Evolutionary conservation across 2,113 vertebrate species (phyloP).

Genomic region (Coracopsis vasa): DNA sequence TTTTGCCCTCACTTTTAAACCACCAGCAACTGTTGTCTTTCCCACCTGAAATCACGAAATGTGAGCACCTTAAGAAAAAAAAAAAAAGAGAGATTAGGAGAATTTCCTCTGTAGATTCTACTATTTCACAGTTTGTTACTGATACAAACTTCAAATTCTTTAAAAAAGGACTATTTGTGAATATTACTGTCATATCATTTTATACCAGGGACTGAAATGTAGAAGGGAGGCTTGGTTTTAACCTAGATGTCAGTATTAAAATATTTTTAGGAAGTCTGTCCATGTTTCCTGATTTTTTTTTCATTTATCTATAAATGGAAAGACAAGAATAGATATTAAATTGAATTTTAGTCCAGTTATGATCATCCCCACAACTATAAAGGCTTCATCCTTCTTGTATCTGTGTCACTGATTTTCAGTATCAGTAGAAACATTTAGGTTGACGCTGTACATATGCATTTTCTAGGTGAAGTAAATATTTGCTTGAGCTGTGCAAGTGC

Average conservation of each 20-base stretch:
- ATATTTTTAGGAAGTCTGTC: not conserved
- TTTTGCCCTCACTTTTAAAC: not conserved
- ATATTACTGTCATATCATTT: not conserved
- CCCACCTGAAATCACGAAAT: not conserved
- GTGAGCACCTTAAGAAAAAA: not conserved
- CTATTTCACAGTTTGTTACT: not conserved
- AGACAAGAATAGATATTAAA: not conserved
- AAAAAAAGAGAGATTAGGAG: not conserved
- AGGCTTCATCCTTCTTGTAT: not conserved
- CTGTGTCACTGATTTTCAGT: not conserved
- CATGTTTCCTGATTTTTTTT: not conserved
- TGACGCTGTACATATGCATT: not conserved
- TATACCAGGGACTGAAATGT: not conserved
- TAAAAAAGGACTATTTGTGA: not conserved
- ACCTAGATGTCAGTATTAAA: not conserved
- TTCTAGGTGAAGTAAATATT: not conserved
- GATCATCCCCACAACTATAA: not conserved
- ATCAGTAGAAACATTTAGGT: not conserved
- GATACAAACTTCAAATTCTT: not conserved
- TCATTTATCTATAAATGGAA: not conserved
- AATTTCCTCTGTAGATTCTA: not conserved
- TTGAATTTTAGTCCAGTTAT: not conserved
- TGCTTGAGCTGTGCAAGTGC: not conserved
- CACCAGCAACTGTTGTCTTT: not conserved
- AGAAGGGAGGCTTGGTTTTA: not conserved